Evolutionary conservation across 2,888 invertebrate species (phyloP), one percentile per base, ranked within the genome.

Genomic region (Pocota personata): DNA sequence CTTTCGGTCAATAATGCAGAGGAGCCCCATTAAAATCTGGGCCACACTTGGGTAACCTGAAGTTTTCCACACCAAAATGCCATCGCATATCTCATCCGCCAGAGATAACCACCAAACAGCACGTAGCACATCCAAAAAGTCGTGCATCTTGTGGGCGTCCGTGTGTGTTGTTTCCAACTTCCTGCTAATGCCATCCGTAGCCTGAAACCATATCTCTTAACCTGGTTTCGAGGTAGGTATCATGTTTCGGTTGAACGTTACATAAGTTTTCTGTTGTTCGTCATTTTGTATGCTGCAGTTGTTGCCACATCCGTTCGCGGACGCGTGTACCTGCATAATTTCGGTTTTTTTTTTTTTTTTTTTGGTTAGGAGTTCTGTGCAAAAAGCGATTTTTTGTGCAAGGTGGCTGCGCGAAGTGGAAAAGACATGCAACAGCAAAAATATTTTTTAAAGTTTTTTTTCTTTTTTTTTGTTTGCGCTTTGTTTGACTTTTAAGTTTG

Each of bases 291-390:
- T 75, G 80, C 57, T 69, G 78, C 64, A 62, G 69, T 75, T 50
- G 80, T 66, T 57, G 82, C 67, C 62, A 86, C 86, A 86, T 86
- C 86, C 86, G 86, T 72, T 76, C 72, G 72, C 72, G 40, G 64
- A 80, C 80, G 76, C 86, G 71, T 86, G 86, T 86, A 86, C 67
- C 82, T 72, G 86, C 82, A 86, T 86, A 86, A 82, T 67, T 24
- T 43, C 37, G 76, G 58, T 50, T 66, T 82, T 60, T 48, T 37
- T 21, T 10, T 69, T 24, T 55, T 69, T 37, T 57, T 60, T 30
- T 10, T 48, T 14, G 43, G 62, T 46, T 35, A 35, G 35, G 35
- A 35, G 14, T 57, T 46, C 14, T 72, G 35, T 37, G 10, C 46
- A 67, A 32, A 72, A 79, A 62, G 40, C 50, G n/a, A 60, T 66